phyloP scores from a whole-genome alignment of 2,113 vertebrate species.

The Vombatus ursinus region DNA sequence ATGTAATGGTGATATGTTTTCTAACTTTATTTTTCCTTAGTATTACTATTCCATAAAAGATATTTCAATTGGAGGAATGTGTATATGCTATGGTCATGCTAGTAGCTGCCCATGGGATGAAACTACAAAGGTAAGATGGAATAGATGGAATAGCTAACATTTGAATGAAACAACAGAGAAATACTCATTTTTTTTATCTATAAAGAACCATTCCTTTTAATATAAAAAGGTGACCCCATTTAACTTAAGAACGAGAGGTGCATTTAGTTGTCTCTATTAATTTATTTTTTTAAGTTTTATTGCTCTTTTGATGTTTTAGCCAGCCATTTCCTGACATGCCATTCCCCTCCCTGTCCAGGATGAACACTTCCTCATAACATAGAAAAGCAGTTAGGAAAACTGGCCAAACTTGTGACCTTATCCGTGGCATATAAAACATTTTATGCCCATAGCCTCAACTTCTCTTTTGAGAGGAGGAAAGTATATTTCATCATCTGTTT shows the following conservation, averaged over 20 bases:
- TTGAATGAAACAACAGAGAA: background rate
- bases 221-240: background rate
- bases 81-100: constrained; percentile 96
- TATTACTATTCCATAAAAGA: constrained; percentile 98
- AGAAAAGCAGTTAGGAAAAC: background rate
- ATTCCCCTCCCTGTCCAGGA: background rate
- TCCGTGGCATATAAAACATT: background rate
- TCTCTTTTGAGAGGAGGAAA: background rate
- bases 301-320: background rate
- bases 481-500: background rate
- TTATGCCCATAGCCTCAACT: background rate
- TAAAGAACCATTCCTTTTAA: background rate
- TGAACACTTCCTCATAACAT: background rate
- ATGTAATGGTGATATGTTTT: constrained; percentile 10
- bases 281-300: background rate
- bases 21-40: constrained; percentile 78
- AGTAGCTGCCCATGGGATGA: constrained; percentile 94
- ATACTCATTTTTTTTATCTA: background rate
- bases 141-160: background rate
- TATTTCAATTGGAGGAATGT: constrained; percentile 96
- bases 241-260: background rate
- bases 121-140: constrained; percentile 85
- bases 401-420: background rate
- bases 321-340: background rate
- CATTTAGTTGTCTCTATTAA: background rate